Base-by-base conservation (phyloP, 2,113 vertebrate species). In the Oncorhynchus keta region DNA sequence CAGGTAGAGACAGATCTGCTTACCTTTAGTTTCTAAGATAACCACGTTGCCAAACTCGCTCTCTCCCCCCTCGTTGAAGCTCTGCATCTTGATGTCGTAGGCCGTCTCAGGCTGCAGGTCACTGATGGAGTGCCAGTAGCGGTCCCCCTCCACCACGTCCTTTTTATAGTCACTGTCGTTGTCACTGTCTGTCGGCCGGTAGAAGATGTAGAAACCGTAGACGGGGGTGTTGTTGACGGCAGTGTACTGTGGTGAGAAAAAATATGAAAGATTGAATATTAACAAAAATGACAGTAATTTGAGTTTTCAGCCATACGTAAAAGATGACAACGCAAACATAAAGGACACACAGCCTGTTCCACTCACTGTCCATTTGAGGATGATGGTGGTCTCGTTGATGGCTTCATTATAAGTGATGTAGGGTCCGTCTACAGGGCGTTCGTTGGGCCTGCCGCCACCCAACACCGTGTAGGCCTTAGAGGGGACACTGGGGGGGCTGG, bases 131-230 rank as follows among this genome's bases (percentile, higher is more conserved):
- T 99, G 98, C 97, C 96, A 99, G 86, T 98, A 97, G 5, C 94
- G 91, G 26, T 98, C 97, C 68, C 97, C 97, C 92, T 98, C 96
- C 69, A 99, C 97, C 85, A 97, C 93, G 0, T 98, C 97, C 87
- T 96, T 98, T 94, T 99, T 97, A 84, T 99, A 99, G 91, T 99
- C 98, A 0, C 96, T 98, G 89, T 99, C 98, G 0, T 99, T 99
- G 92, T 99, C 98, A 2, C 98, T 99, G 92, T 99, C 98, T 0
- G 97, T 99, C 49, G 98, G 98, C 28, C 98, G 96, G 83, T 99
- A 99, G 87, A 95, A 98, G 86, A 99, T 97, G 85, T 98, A 98
- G 92, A 99, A 99, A 75, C 98, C 97, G 0, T 98, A 98, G 89
- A 99, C 98, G n/a, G 97, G 97, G 1, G 98, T 99, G 93, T 98